Evolutionary conservation across 1,140 invertebrate species (phyloP), one percentile per base, ranked within the genome.

Genomic region (Pogonus chalceus): DNA sequence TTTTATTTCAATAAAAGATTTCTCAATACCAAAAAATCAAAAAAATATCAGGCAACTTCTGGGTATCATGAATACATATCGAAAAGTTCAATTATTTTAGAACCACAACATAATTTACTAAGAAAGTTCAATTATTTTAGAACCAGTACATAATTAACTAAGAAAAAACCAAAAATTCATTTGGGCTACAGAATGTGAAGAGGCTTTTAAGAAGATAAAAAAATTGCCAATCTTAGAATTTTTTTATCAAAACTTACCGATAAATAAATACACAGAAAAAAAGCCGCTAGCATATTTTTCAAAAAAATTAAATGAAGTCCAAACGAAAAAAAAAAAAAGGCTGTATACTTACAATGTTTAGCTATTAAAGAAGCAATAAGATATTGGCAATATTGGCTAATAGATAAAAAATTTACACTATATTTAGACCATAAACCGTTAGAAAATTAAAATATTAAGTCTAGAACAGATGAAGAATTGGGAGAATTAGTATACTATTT

Each of bases 221-320:
- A 23, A 12, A 10, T 46, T 60, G 16, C 22, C 58, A 16, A 43
- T 60, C 1, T 24, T 62, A 23, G 43, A n/a, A 56, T 62, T 63
- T 9, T 60, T 59, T 54, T 56, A 35, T 26, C 63, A 56, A 16
- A 57, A 61, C 9, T 48, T 65, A 31, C 59, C 57, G 54, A 63
- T 62, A 53, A 31, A 58, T 22, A 59, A 64, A 16, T 26, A 61
- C 1, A 39, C 55, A 35, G 48, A 58, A 35, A 57, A 64, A n/a
- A n/a, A n/a, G n/a, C n/a, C n/a, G n/a, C n/a, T n/a, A n/a, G n/a
- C n/a, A n/a, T n/a, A n/a, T n/a, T n/a, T n/a, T n/a, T n/a, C n/a
- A n/a, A n/a, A n/a, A n/a, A n/a, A n/a, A n/a, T n/a, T n/a, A n/a
- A 26, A 52, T 67, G 49, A 59, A 57, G 47, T 56, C 55, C 20